A percentile compares a stretch with the other conserved stretches of the same genome.
phyloP scores from a whole-genome alignment of 2,888 invertebrate genomes.

The Mystacides longicornis region DNA sequence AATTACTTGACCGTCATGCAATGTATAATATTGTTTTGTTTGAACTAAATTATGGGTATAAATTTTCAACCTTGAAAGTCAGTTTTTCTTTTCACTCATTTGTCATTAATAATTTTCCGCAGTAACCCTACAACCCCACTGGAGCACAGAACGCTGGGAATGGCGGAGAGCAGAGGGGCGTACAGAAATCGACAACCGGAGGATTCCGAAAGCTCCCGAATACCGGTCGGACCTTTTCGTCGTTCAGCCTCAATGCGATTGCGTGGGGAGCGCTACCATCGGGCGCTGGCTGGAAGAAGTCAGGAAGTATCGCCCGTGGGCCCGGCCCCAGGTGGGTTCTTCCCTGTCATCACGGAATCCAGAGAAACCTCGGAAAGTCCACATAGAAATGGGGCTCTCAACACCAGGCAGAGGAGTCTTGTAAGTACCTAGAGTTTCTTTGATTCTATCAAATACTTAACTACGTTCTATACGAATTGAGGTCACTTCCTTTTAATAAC shows the following conservation, averaged over 20 bases:
- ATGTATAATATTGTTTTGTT: too few species aligned
- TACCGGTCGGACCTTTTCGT: constrained; percentile 43
- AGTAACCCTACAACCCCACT: constrained; percentile 11
- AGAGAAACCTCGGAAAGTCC: constrained; percentile 34
- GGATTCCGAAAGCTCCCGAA: constrained; percentile 40
- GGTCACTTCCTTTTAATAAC: too few species aligned
- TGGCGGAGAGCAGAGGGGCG: constrained; percentile 5
- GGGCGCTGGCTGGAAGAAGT: constrained; percentile 34
- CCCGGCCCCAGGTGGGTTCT: constrained; percentile 39
- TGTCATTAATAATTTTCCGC: constrained; percentile 6
- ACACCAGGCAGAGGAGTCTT: constrained; percentile 30
- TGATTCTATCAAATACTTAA: too few species aligned
- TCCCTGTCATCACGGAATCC: constrained; percentile 58
- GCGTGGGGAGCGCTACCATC: constrained; percentile 48
- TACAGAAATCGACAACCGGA: constrained; percentile 13
- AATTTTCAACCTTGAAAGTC: too few species aligned
- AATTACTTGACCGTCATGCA: too few species aligned
- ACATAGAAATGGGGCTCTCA: constrained; percentile 40
- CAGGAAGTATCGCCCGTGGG: constrained; percentile 42
- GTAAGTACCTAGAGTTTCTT: constrained; percentile 14
- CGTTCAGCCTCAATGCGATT: constrained; percentile 61
- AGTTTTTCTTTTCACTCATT: too few species aligned
- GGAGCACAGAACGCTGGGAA: constrained; percentile 3
- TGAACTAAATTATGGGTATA: too few species aligned
- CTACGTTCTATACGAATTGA: too few species aligned